Base-by-base conservation (phyloP, 2,113 vertebrate species). In the Peromyscus californicus region DNA sequence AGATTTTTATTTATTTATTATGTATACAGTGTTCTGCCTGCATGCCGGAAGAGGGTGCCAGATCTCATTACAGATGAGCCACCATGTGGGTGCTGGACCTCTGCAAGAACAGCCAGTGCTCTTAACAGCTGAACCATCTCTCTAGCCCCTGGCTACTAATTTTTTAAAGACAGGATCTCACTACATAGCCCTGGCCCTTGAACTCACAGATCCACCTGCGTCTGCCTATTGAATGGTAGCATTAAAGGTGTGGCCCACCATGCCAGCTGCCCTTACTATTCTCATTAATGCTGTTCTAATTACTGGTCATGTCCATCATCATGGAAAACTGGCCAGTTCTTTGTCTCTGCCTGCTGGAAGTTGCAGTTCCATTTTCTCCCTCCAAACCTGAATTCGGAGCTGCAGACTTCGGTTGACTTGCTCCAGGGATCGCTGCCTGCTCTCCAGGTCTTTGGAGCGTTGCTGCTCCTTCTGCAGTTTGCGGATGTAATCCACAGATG, bases 401-500 rank as follows among this genome's bases (percentile, higher is more conserved):
- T 99, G 98, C 93, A 99, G 98, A 1, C 98, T 98, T 31, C 98
- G 99, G 98, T 99, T 99, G 29, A 99, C 96, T 89, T 98, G 98
- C 93, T 99, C 99, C 97, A 99, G 98, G 86, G 98, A 99, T 93
- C 98, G 99, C 98, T 99, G 99, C 42, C 98, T 97, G 76, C 98
- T 99, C 97, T 99, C 99, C 96, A 99, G 97, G 59, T 99, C 99
- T 83, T 99, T 99, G 21, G 98, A 98, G 10, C 99, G 98, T 91
- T 99, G 99, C 74, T 99, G 99, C 3, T 99, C 99, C 87, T 99
- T 99, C 99, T 99, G 99, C 76, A 99, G 98, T 90, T 99, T 99
- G 1, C 99, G 99, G 98, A 99, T 99, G 93, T 99, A 99, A 97
- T 99, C 99, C 83, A 99, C 99, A 0, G 99, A 99, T 0, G 99